Percentiles rank a stretch among this genome's conserved stretches.
These are phyloP conservation scores for Augochlorella aurata DNA, from an alignment of 2,888 invertebrate genomes.

Conservation along the genomic window DNA sequence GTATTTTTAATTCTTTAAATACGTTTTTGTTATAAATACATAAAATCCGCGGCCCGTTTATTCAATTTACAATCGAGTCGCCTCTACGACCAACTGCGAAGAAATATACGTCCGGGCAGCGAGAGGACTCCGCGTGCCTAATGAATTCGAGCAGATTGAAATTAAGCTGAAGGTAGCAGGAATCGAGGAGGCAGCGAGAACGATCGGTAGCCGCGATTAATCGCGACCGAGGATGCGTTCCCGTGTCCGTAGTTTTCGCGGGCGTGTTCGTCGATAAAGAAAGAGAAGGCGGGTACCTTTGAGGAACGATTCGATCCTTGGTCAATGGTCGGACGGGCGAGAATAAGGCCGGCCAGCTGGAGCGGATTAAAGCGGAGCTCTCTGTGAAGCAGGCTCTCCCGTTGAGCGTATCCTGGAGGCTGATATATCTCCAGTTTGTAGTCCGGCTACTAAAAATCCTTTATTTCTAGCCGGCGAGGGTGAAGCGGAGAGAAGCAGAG, in stretches of 20 bases:
- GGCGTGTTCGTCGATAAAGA: background rate
- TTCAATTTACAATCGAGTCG: too few species aligned
- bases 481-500: background rate
- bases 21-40: too few species aligned
- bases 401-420: conserved; percentile 55
- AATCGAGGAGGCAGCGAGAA: background rate
- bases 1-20: too few species aligned
- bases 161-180: too few species aligned
- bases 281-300: background rate
- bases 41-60: too few species aligned
- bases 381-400: conserved; percentile 52
- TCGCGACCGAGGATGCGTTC: background rate
- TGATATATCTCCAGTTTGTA: conserved; percentile 69
- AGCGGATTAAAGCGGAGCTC: conserved; percentile 60
- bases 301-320: conserved; percentile 22
- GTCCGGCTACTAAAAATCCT: conserved; percentile 65
- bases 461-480: conserved; percentile 57
- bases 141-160: too few species aligned
- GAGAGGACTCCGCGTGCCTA: too few species aligned
- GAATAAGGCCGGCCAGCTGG: conserved; percentile 56
- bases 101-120: too few species aligned
- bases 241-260: background rate
- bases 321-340: conserved; percentile 38
- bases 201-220: background rate
- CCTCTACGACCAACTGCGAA: too few species aligned